phyloP scores from a whole-genome alignment of 2,113 vertebrate genomes.

The Gorilla gorilla region DNA sequence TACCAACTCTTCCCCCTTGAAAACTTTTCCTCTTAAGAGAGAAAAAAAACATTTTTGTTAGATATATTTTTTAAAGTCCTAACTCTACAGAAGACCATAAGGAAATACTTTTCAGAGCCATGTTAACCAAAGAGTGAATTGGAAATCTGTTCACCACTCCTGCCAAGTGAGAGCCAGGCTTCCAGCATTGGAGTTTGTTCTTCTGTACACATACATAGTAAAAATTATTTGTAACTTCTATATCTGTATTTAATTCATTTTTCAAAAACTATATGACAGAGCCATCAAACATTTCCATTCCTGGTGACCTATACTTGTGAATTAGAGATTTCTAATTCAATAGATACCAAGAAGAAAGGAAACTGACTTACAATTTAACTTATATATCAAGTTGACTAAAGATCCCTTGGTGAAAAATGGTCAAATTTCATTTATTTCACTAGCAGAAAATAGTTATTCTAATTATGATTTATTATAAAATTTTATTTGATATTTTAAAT shows the following conservation, averaged over 20 bases:
- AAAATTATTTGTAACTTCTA: not conserved
- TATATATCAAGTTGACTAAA: not conserved
- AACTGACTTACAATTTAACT: not conserved
- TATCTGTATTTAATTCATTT: not conserved
- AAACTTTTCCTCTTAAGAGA: not conserved
- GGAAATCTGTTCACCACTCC: not conserved
- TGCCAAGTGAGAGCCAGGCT: not conserved
- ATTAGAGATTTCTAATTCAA: not conserved
- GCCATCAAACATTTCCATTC: not conserved
- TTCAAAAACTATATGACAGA: conserved; percentile 6
- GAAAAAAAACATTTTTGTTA: conserved; percentile 4
- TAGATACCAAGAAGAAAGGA: not conserved
- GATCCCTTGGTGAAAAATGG: not conserved
- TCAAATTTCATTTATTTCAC: not conserved
- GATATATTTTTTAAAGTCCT: not conserved
- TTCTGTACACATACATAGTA: not conserved
- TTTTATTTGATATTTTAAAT: not conserved
- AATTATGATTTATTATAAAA: not conserved
- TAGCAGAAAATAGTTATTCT: not conserved
- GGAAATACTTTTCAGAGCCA: conserved; percentile 21
- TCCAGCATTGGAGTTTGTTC: not conserved
- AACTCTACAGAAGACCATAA: conserved; percentile 7
- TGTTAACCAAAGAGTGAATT: not conserved
- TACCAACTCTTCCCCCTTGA: conserved; percentile 24
- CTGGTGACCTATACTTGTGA: not conserved